Conservation (phyloP, 2,113 vertebrate genomes). For the Gopherus flavomarginatus region DNA sequence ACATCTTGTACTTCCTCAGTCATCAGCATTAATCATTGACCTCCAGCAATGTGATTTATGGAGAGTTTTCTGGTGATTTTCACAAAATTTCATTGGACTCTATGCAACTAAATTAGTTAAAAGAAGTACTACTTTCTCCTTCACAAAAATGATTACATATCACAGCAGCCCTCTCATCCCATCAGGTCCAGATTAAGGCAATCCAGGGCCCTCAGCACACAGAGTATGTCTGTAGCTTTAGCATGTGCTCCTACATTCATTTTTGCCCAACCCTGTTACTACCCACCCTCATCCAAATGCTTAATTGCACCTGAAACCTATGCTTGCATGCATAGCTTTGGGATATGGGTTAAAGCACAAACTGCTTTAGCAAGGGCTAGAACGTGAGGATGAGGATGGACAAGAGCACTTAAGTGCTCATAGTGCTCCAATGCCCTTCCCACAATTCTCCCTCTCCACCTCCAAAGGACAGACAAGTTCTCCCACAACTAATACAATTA, state of each 20-base stretch:
- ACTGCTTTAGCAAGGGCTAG: no score
- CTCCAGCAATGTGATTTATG: accelerated
- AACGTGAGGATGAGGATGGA: background rate
- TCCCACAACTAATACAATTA: background rate
- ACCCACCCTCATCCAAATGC: background rate
- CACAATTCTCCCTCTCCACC: background rate
- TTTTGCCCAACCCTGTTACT: background rate
- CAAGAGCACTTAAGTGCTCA: background rate
- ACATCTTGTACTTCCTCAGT: background rate
- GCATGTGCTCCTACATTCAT: background rate
- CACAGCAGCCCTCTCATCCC: background rate
- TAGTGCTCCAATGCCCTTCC: background rate
- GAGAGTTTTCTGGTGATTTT: background rate
- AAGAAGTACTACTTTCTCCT: background rate
- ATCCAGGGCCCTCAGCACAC: background rate
- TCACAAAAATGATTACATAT: background rate
- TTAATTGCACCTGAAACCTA: background rate
- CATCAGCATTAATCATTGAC: background rate
- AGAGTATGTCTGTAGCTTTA: background rate
- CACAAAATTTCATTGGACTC: background rate
- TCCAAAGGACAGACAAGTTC: background rate
- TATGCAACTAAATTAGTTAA: background rate
- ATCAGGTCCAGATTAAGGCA: background rate
- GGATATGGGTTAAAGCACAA: no score
- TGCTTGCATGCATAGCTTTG: background rate